Evolutionary conservation across 2,888 invertebrate genomes (phyloP).

Genomic region (Zygogramma bicolorata): DNA sequence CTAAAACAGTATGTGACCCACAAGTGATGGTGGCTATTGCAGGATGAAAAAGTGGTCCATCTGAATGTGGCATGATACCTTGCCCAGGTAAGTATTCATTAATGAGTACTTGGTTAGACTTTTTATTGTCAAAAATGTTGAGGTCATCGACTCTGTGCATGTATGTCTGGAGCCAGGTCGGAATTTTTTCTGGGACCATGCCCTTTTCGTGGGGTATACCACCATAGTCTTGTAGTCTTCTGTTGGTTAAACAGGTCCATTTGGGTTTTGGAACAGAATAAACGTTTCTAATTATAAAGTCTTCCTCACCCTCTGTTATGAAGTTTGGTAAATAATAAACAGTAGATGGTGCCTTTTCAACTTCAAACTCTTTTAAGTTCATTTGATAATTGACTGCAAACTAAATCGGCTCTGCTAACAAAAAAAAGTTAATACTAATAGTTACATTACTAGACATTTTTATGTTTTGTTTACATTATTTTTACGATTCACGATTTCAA

Average conservation of each 20-base stretch:
- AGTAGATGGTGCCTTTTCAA: conserved; percentile 71
- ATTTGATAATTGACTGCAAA: conserved; percentile 29
- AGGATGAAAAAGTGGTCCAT: conserved; percentile 94
- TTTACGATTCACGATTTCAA: too few relatives aligned
- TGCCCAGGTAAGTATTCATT: conserved; percentile 95
- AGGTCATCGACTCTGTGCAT: conserved; percentile 78
- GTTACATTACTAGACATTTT: too few relatives aligned
- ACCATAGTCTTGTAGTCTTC: conserved; percentile 98
- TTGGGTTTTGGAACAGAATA: conserved; percentile 89
- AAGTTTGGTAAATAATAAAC: conserved; percentile 90
- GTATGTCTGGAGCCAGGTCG: conserved; percentile 83
- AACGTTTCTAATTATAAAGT: conserved; percentile 78
- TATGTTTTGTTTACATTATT: too few relatives aligned
- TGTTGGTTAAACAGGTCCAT: conserved; percentile 93
- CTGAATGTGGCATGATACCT: conserved; percentile 97
- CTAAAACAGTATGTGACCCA: conserved; percentile 91
- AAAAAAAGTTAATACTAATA: too few relatives aligned
- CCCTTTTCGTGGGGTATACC: conserved; percentile 94
- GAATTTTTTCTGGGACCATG: conserved; percentile 92
- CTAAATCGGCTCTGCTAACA: too few relatives aligned
- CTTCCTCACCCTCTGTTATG: conserved; percentile 80
- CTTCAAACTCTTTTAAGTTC: conserved; percentile 52
- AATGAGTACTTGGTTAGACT: conserved; percentile 92
- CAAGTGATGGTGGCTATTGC: conserved; percentile 92
- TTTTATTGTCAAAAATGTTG: conserved; percentile 77